Percentiles rank a stretch among this genome's conserved stretches.
Conservation (phyloP, 2,888 invertebrate genomes). For the Dioctria rufipes region DNA sequence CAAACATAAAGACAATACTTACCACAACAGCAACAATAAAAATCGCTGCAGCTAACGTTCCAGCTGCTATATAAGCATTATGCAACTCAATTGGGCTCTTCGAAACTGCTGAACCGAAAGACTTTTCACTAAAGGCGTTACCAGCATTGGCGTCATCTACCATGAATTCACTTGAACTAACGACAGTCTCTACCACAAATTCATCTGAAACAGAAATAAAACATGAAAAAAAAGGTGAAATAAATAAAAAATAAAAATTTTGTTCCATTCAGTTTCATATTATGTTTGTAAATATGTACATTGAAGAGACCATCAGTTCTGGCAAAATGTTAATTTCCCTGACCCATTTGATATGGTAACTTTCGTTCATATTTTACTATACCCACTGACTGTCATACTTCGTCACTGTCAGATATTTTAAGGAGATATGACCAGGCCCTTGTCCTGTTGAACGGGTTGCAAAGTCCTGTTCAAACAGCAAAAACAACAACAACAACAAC, state of each 20-base stretch:
- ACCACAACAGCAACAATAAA: slow-evolving; percentile 83
- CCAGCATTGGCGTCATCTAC: slow-evolving; percentile 70
- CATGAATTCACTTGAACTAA: slow-evolving; percentile 72
- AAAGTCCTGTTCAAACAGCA: background rate
- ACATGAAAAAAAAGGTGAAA: background rate
- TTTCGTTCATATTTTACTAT: background rate
- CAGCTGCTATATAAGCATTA: slow-evolving; percentile 85
- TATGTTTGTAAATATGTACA: background rate
- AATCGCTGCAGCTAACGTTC: slow-evolving; percentile 82
- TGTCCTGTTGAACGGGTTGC: background rate
- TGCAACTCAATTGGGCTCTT: slow-evolving; percentile 77
- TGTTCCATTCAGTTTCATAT: background rate
- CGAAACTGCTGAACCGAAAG: slow-evolving; percentile 70
- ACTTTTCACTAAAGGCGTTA: slow-evolving; percentile 69
- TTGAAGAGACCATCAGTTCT: slow-evolving; percentile 8
- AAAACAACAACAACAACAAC: too few relatives aligned
- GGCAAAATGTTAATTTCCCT: slow-evolving; percentile 45
- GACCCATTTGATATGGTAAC: slow-evolving; percentile 7
- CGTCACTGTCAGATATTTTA: slow-evolving; percentile 42
- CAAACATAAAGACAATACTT: slow-evolving; percentile 65
- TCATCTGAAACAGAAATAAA: slow-evolving; percentile 73
- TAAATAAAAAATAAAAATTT: background rate
- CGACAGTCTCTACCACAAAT: slow-evolving; percentile 80
- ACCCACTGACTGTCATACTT: slow-evolving; percentile 13
- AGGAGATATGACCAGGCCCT: slow-evolving; percentile 8